These are phyloP conservation scores for Acanthacorydalis orientalis DNA, from an alignment of 2,888 invertebrate species.

Conservation along the genomic window DNA sequence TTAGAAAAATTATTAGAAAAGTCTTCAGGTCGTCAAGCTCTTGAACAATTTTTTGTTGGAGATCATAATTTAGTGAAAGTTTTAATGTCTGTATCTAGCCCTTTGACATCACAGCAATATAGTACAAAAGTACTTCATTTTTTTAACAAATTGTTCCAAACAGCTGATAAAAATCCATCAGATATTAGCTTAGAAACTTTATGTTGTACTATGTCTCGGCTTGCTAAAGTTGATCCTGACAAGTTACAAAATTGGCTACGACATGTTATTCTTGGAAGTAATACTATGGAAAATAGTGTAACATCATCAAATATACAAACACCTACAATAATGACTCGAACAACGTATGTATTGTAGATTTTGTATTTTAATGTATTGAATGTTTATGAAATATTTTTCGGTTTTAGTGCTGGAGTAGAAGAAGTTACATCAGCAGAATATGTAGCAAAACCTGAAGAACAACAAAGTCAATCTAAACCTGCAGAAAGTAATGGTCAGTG, in stretches of 20 bases:
- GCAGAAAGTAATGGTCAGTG: conserved; percentile 13
- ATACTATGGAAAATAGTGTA: conserved; percentile 24
- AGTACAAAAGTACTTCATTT: conserved; percentile 65
- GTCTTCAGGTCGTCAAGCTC: conserved; percentile 61
- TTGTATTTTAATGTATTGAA: conserved; percentile 15
- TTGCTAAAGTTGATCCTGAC: conserved; percentile 44
- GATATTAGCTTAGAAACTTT: conserved; percentile 45
- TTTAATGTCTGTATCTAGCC: conserved; percentile 63
- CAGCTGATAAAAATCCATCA: conserved; percentile 42
- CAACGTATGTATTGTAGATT: conserved; percentile 24
- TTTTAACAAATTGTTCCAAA: conserved; percentile 55
- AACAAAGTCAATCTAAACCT: conserved; percentile 7
- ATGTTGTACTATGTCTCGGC: conserved; percentile 45
- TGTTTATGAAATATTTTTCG: background rate
- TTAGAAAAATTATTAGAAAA: conserved; percentile 77
- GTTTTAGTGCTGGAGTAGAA: conserved; percentile 19
- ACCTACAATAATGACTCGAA: conserved; percentile 30
- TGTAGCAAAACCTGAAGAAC: conserved; percentile 24
- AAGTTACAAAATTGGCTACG: conserved; percentile 46
- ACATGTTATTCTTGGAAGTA: conserved; percentile 44
- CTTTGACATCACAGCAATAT: conserved; percentile 50
- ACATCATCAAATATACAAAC: conserved; percentile 33
- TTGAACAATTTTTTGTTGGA: conserved; percentile 64
- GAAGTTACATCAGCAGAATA: conserved; percentile 25
- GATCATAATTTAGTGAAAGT: conserved; percentile 58